phyloP scores from a whole-genome alignment of 37 sponge, comb jelly and placozoan species.

The Agelas oroides region DNA sequence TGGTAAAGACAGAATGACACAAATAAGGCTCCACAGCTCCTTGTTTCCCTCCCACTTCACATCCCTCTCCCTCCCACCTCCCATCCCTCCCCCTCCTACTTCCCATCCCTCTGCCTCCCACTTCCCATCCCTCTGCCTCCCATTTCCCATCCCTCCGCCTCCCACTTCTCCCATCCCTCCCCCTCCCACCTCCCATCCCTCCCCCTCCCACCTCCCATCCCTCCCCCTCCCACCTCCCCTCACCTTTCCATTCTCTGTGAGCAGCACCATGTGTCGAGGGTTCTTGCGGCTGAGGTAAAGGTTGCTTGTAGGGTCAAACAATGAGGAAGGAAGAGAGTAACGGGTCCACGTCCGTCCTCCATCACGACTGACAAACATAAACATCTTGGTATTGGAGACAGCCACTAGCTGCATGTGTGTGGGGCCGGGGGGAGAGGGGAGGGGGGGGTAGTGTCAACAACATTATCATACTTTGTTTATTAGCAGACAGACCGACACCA shows the following conservation, averaged over 20 bases:
- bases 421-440: background rate
- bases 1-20: background rate
- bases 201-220: too few species aligned
- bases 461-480: too few species aligned
- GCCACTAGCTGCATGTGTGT: too few species aligned
- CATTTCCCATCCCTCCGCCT: too few species aligned
- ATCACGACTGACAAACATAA: constrained; percentile 47
- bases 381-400: background rate
- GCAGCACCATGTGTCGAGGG: constrained; percentile 43
- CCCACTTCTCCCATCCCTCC: too few species aligned
- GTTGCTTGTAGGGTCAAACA: constrained; percentile 39
- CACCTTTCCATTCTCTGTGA: background rate
- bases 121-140: background rate
- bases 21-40: background rate
- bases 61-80: too few species aligned
- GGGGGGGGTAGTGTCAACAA: background rate
- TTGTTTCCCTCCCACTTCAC: too few species aligned
- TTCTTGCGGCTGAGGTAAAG: constrained; percentile 28
- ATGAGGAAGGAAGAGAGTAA: constrained; percentile 21
- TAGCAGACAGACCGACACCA: too few species aligned
- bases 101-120: too few species aligned
- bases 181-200: background rate
- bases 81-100: background rate
- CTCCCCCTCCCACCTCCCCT: background rate
- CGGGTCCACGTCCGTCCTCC: constrained; percentile 37